A percentile compares a stretch with the other conserved stretches of the same genome.
These are phyloP conservation scores for Nycticryphes semicollaris DNA, from an alignment of 2,113 vertebrate genomes.

Conservation along the genomic window DNA sequence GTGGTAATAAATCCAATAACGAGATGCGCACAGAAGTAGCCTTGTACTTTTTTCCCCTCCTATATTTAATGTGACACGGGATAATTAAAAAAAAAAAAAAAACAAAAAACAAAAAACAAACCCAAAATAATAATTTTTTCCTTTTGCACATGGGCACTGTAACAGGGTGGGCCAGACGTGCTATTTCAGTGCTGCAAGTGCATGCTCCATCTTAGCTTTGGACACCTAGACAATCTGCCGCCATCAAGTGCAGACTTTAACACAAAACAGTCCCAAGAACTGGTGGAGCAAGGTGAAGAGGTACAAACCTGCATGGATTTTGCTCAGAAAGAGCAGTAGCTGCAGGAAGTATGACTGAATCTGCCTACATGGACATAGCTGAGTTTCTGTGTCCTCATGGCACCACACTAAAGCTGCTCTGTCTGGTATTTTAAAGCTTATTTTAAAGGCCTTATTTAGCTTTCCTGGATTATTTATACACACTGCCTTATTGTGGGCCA, in stretches of 20 bases:
- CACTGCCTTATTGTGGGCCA: not conserved
- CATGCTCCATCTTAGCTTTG: not conserved
- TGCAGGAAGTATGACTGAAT: not conserved
- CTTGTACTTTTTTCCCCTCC: not conserved
- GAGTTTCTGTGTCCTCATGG: not conserved
- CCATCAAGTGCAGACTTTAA: accelerated
- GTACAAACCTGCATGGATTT: not conserved
- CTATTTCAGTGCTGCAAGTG: not conserved
- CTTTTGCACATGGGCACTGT: not conserved
- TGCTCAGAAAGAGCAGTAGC: not conserved
- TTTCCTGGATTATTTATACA: not conserved
- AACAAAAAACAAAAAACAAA: not conserved
- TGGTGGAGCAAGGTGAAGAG: not conserved
- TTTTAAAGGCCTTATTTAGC: not conserved
- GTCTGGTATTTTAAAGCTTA: not conserved
- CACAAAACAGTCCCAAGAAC: not conserved
- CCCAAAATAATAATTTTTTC: not conserved
- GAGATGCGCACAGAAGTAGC: not conserved
- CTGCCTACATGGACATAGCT: accelerated
- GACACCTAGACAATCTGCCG: not conserved
- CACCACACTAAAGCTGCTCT: not conserved
- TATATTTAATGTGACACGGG: not conserved
- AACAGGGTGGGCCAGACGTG: not conserved
- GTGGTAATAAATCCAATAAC: not conserved
- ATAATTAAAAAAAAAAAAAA: accelerated